These are phyloP conservation scores for Emys orbicularis DNA, from an alignment of 2,797 vertebrate species.

Conservation along the genomic window DNA sequence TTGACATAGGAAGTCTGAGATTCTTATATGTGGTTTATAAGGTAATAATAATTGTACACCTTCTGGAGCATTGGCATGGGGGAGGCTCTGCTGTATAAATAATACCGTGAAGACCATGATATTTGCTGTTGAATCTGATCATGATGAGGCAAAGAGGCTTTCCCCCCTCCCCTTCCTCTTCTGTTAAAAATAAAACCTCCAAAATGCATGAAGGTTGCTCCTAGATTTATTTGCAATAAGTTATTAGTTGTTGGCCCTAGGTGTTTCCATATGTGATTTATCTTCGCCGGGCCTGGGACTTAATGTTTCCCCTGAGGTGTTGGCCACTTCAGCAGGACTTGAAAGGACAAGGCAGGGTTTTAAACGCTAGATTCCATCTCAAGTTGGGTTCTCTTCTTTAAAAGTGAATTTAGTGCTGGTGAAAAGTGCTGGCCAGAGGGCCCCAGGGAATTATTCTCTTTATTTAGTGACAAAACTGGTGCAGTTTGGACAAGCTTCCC, in stretches of 20 bases:
- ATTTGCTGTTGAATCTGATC: slow-evolving; percentile 3
- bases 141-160: slow-evolving; percentile 5
- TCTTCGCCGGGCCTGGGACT: slow-evolving; percentile 70
- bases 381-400: slow-evolving; percentile 64
- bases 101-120: not conserved
- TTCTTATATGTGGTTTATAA: not conserved
- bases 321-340: slow-evolving; percentile 64
- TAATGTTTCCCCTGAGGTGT: slow-evolving; percentile 69
- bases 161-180: not conserved
- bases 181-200: slow-evolving; percentile 58
- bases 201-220: slow-evolving; percentile 59
- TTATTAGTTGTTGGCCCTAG: slow-evolving; percentile 56
- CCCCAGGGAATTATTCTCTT: slow-evolving; percentile 52
- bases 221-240: slow-evolving; percentile 71
- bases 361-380: slow-evolving; percentile 57
- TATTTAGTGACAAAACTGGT: slow-evolving; percentile 53
- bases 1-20: not conserved
- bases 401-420: slow-evolving; percentile 64
- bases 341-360: slow-evolving; percentile 69
- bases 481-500: not conserved
- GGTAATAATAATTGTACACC: not conserved
- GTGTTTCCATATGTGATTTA: slow-evolving; percentile 74
- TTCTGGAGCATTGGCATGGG: not conserved
- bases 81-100: not conserved
- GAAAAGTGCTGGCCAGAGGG: slow-evolving; percentile 67